Evolutionary conservation across 2,888 invertebrate species (phyloP), one percentile per base, ranked within the genome.

Genomic region (Drosophila tripunctata): DNA sequence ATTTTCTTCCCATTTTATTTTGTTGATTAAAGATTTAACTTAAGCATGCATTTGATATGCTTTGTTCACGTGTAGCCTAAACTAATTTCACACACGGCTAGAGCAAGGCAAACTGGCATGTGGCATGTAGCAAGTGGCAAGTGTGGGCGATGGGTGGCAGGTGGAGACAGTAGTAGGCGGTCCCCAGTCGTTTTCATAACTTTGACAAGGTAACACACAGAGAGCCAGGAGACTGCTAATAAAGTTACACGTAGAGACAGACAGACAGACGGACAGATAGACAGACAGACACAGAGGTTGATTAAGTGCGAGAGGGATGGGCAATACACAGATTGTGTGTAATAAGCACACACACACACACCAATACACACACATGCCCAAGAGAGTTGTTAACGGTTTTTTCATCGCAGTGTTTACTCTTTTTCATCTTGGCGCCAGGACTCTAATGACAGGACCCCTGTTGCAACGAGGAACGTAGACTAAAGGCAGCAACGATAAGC

Each of bases 381-480:
- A 86, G 84, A 86, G 84, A 86, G 84, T 88, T 88, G 87, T 88
- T 85, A 85, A 86, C 87, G n/a, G 80, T 86, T 75, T 87, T 81
- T 81, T 81, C 78, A 77, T 77, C 68, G 75, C 75, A 62, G 64
- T 87, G 87, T 82, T 84, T 80, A 82, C 81, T 82, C 81, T 82
- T 87, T 86, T 77, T 84, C 80, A 87, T 83, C 87, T 83, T 81
- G 74, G 67, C 80, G 56, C 64, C 68, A 61, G 51, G 70, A 83
- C 74, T 68, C 87, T 81, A 81, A 87, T 81, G 80, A 84, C 80
- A 81, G 83, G 62, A 68, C 60, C 68, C 74, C 64, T 15, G 52
- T 57, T 45, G 68, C 58, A 62, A 43, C 41, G 52, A 40, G 57
- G 31, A 21, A 41, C 33, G 38, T 48, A 22, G 15, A 24, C 30